Evolutionary conservation across 2,888 invertebrate species (phyloP), one percentile per base, ranked within the genome.

Genomic region (Diaphora mendica): DNA sequence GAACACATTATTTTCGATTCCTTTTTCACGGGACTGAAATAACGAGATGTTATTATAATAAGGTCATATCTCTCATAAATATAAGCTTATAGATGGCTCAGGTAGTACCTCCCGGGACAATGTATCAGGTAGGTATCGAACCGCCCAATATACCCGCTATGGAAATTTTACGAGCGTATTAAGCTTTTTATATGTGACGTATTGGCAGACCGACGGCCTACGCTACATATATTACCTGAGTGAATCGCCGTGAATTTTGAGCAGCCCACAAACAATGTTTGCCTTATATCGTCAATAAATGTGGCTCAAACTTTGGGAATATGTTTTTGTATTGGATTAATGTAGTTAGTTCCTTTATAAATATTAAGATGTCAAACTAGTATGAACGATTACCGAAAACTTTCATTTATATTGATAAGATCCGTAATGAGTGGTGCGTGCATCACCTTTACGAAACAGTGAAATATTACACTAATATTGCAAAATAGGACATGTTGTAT

Each of bases 101-200:
- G 67, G 67, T 30, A 51, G 59, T 30, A 62, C 59, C 51, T n/a
- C 20, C 30, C 55, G 51, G 72, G 74, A 73, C 78, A 70, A 76
- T 77, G 82, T 82, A 76, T 77, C 79, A 68, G 69, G 69, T 26
- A 74, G 80, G 67, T 67, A 73, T 64, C 72, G 75, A n/a, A 15
- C 64, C 55, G 65, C 39, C 77, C 77, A 74, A 77, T 77, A 76
- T 77, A 73, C 75, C 74, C 74, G 82, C 82, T 85, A 86, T 85
- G 85, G 85, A 81, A 77, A 82, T 84, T 86, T 86, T 87, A 86
- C 75, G 85, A 82, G 73, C 81, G 73, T 77, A 85, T 86, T 85
- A 84, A 83, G 81, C 82, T 84, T 83, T 85, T 83, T 77, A 86
- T 80, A 77, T 73, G 73, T 81, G 81, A 85, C 82, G 79, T 84